Evolutionary conservation across 2,888 invertebrate species (phyloP).

Genomic region (Drosophila recens): DNA sequence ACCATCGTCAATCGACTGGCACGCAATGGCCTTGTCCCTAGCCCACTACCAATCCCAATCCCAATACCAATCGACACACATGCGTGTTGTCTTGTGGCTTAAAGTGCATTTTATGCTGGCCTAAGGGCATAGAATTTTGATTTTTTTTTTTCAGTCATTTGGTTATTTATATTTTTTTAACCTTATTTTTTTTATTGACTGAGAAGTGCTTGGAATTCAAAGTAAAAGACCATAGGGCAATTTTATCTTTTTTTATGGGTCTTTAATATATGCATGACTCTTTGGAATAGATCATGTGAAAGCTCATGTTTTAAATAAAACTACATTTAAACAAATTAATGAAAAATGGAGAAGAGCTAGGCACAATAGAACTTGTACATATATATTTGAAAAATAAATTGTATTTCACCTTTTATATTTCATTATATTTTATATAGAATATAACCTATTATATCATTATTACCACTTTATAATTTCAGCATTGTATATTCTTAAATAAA

Average conservation of each 20-base stretch:
- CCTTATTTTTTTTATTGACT: constrained; percentile 1
- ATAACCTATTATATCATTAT: not conserved
- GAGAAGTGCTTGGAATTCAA: constrained; percentile 27
- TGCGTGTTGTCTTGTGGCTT: constrained; percentile 54
- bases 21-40: constrained; percentile 67
- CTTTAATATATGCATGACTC: not conserved
- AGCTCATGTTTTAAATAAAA: not conserved
- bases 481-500: not conserved
- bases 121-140: constrained; percentile 44
- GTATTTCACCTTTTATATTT: not conserved
- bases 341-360: not conserved
- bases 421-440: not conserved
- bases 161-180: constrained; percentile 11
- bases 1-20: constrained; percentile 50
- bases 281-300: not conserved
- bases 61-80: constrained; percentile 19
- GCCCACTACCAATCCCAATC: constrained; percentile 4
- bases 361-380: not conserved
- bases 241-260: not conserved
- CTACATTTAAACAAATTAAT: not conserved
- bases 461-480: not conserved
- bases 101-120: constrained; percentile 50
- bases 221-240: not conserved
- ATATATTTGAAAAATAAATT: not conserved
- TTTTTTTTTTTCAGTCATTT: constrained; percentile 19